Conservation (phyloP, 2,113 vertebrate species). For the Silurus meridionalis region DNA sequence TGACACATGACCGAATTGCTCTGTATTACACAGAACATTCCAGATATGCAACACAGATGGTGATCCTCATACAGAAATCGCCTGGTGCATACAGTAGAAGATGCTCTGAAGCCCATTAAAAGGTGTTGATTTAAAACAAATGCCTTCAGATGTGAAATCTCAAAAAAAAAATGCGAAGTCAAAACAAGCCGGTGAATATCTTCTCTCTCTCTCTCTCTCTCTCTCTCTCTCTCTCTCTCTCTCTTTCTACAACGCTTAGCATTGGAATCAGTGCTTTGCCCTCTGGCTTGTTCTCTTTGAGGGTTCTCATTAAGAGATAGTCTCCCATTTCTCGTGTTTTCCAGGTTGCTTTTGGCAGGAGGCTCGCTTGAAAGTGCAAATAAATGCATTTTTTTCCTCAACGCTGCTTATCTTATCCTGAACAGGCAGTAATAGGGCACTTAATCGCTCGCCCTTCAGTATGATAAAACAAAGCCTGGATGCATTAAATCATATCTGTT, state of each 20-base stretch:
- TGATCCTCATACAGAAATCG: conserved; percentile 22
- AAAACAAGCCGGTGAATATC: conserved; percentile 34
- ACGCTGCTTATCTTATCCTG: conserved; percentile 63
- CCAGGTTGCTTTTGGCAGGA: conserved; percentile 52
- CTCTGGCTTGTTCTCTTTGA: conserved; percentile 42
- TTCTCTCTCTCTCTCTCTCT: neutral
- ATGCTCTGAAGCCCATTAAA: conserved; percentile 24
- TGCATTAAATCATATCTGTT: conserved; percentile 46
- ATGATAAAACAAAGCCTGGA: conserved; percentile 33
- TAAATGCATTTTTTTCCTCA: conserved; percentile 73
- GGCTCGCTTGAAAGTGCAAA: conserved; percentile 53
- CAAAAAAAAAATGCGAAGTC: conserved; percentile 20
- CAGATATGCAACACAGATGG: conserved; percentile 6
- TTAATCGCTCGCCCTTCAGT: conserved; percentile 33
- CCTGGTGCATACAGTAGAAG: neutral
- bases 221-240: no score
- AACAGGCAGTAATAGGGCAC: conserved; percentile 48
- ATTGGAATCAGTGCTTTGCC: conserved; percentile 37
- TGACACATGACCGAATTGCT: neutral
- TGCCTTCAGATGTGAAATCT: conserved; percentile 22
- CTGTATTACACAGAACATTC: neutral
- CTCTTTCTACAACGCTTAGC: neutral
- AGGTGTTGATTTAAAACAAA: conserved; percentile 11
- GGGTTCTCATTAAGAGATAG: conserved; percentile 42
- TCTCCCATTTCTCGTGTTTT: conserved; percentile 35